Base-by-base conservation (phyloP, 2,113 vertebrate species). In the Patagioenas fasciata region DNA sequence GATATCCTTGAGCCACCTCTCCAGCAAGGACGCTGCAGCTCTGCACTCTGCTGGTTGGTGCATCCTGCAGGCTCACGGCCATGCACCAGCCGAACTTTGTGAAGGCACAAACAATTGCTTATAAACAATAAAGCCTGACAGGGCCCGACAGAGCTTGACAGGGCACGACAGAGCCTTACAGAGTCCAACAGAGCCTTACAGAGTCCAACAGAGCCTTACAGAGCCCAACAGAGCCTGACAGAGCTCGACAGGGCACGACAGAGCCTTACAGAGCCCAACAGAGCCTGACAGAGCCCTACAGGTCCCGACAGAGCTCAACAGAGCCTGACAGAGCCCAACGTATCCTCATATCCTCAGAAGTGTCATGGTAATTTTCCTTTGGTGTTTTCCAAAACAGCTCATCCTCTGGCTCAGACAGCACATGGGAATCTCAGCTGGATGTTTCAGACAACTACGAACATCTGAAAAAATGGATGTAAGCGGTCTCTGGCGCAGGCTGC, bases 401-500 rank as follows among this genome's bases (percentile, higher is more conserved):
- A 83, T 83, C 86, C 54, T 85, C 80, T 91, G 89, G 89, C 88
- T 56, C 60, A 87, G 44, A 9, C 53, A 88, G 74, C 61, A 47
- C 2, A 19, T 57, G 61, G 65, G 81, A 84, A 93, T 73, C 69
- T 93, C 74, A 90, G 86, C 84, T 91, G 88, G n/a, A 69, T 85
- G 79, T 67, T 81, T 56, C 91, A 88, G 42, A 50, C 78, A 54
- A 9, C 65, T 40, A 11, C 25, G 0, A 74, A 58, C 48, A 56
- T 17, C 70, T 38, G n/a, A 44, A 81, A 51, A 51, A 86, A 79
- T 58, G 57, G 48, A 50, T 85, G 7, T 13, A 19, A 74, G 42
- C 28, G 61, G 19, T 71, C 65, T 62, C 85, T 79, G 81, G 60
- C 4, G 1, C 69, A 38, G 65, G 47, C n/a, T 36, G 40, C 54